Evolutionary conservation across 2,888 invertebrate species (phyloP).

Genomic region (Pteria penguin): DNA sequence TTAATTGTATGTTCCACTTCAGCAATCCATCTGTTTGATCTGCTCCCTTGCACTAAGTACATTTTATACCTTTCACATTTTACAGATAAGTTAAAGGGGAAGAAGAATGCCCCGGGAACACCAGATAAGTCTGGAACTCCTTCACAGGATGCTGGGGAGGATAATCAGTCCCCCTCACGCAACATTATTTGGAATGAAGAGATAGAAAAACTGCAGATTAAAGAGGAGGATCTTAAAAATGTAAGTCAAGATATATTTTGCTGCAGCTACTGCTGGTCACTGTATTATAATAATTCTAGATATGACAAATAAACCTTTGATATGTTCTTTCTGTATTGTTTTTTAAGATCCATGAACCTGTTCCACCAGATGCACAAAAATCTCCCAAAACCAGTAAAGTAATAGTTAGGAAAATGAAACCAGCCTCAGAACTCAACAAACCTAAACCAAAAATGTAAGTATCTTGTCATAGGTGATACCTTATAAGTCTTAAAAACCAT

Average conservation of each 20-base stretch:
- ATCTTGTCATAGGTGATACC: no score
- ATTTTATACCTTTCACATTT: slow-evolving; percentile 4
- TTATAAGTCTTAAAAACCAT: no score
- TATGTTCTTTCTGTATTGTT: neutral
- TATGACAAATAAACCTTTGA: neutral
- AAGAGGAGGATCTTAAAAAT: slow-evolving; percentile 77
- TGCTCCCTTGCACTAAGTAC: no score
- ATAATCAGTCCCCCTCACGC: slow-evolving; percentile 62
- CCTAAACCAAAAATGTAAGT: slow-evolving; percentile 70
- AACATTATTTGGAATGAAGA: slow-evolving; percentile 78
- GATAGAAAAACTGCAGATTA: slow-evolving; percentile 77
- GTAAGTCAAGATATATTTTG: no score
- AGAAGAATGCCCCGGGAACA: slow-evolving; percentile 72
- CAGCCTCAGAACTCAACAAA: slow-evolving; percentile 67
- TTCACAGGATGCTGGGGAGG: slow-evolving; percentile 73
- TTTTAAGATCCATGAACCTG: slow-evolving; percentile 51
- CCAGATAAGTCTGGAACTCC: slow-evolving; percentile 77
- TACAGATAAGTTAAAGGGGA: slow-evolving; percentile 71
- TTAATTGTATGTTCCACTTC: neutral
- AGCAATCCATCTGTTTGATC: neutral
- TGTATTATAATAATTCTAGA: no score
- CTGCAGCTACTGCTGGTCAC: no score
- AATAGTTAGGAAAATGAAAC: slow-evolving; percentile 72
- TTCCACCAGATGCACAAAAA: slow-evolving; percentile 60
- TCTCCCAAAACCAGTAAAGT: slow-evolving; percentile 57